Evolutionary conservation across 2,113 vertebrate genomes (phyloP).

Genomic region (Tinamus guttatus): DNA sequence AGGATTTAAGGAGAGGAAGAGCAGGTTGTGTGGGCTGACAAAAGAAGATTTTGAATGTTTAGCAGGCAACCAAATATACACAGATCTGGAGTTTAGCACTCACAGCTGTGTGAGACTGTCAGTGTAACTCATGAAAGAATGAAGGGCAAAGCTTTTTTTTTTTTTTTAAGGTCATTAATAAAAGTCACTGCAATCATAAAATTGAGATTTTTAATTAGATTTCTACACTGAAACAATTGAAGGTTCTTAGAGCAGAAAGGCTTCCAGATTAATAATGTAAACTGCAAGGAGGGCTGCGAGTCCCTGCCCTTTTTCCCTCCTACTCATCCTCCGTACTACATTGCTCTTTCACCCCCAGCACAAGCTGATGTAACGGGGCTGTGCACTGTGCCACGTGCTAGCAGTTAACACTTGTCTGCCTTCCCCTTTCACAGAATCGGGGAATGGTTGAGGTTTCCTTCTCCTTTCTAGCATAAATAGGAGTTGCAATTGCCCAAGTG

Average conservation of each 20-base stretch:
- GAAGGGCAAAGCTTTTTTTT: background rate
- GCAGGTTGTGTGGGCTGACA: background rate
- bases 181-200: background rate
- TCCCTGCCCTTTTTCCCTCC: background rate
- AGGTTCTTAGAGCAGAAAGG: background rate
- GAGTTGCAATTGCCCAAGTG: background rate
- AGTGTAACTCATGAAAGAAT: background rate
- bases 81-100: background rate
- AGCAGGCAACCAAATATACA: background rate
- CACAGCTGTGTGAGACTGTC: background rate
- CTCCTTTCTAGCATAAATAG: background rate
- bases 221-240: background rate
- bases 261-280: background rate
- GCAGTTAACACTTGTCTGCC: background rate
- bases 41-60: background rate
- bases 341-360: background rate
- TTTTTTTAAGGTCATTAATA: background rate
- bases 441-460: background rate
- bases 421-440: too few species aligned
- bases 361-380: background rate
- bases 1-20: background rate
- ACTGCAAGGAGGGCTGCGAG: background rate
- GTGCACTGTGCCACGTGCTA: rapidly evolving
- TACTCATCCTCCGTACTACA: background rate
- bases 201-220: too few species aligned